Evolutionary conservation across 2,888 invertebrate genomes (phyloP), one percentile per base, ranked within the genome.

Genomic region (Antitype chi): DNA sequence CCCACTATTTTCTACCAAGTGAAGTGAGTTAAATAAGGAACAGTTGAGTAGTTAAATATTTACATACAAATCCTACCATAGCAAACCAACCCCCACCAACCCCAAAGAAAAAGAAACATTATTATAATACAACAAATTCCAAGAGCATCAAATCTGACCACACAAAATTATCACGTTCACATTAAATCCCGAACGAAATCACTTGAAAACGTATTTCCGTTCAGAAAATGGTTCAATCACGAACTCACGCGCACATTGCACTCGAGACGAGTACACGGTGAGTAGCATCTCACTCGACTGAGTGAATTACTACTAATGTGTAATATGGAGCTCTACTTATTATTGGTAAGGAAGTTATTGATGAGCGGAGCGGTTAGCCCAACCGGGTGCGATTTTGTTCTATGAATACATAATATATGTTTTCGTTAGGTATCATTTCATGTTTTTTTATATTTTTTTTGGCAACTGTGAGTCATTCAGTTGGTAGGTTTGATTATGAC

Each of bases 201-300:
- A 88, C 88, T 88, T 67, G 57, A 79, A 70, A 67, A 70, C 71
- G 80, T 78, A 68, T 80, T 80, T 69, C 73, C 87, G 81, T 81
- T 71, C 76, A 70, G 60, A 75, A 73, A 82, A 81, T 80, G 77
- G 76, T 79, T 77, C 74, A 80, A 81, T 70, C 43, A 88, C 88
- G 87, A 87, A 93, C 93, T 94, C 93, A 86, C 90, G 91, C 94
- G 92, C 93, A 92, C 90, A 86, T 69, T 91, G 92, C 92, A 92
- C 93, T 93, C 94, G 84, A 80, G 82, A 89, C 95, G 95, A 93
- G 95, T 93, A 93, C 93, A 90, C 94, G 94, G 93, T 90, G 94
- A 94, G 94, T 94, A 90, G 89, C 92, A 94, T 94, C 93, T 94
- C 92, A 92, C 90, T 91, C 92, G 91, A 95, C 95, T 96, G 94